A percentile compares a stretch with the other conserved stretches of the same genome.
These are phyloP conservation scores for Lagopus muta DNA, from an alignment of 2,113 vertebrate species.

Conservation along the genomic window DNA sequence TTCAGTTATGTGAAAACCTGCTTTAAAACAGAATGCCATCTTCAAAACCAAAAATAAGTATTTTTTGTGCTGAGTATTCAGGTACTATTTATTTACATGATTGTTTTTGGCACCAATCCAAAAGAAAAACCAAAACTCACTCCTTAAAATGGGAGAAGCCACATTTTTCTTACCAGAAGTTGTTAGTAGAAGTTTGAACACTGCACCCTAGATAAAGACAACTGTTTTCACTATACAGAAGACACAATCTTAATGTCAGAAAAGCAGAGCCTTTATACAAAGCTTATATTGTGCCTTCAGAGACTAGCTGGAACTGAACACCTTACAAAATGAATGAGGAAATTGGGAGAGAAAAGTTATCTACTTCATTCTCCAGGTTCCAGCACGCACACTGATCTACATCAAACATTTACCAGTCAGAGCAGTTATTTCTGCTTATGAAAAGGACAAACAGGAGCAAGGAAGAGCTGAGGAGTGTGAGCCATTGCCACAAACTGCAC, in stretches of 20 bases:
- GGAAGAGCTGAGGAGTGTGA: neutral
- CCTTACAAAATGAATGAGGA: neutral
- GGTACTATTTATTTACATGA: neutral
- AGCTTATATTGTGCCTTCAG: neutral
- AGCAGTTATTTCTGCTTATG: neutral
- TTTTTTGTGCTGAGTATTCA: neutral
- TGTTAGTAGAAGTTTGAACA: neutral
- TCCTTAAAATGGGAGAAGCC: neutral
- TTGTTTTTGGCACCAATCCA: neutral
- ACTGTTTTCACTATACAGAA: neutral
- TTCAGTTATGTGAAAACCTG: constrained; percentile 28
- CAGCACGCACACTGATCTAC: neutral
- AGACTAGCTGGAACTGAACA: neutral
- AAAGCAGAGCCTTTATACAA: neutral
- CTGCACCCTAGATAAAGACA: neutral
- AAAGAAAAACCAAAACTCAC: neutral
- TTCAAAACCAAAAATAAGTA: constrained; percentile 27
- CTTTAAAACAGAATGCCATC: neutral
- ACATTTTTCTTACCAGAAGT: neutral
- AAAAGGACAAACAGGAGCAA: neutral
- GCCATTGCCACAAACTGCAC: neutral
- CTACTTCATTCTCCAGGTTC: neutral
- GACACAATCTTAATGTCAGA: neutral
- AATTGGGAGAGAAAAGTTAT: neutral
- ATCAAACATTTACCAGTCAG: neutral